Base-by-base conservation (phyloP, 1,140 invertebrate species). In the Zaprionus ornatus region DNA sequence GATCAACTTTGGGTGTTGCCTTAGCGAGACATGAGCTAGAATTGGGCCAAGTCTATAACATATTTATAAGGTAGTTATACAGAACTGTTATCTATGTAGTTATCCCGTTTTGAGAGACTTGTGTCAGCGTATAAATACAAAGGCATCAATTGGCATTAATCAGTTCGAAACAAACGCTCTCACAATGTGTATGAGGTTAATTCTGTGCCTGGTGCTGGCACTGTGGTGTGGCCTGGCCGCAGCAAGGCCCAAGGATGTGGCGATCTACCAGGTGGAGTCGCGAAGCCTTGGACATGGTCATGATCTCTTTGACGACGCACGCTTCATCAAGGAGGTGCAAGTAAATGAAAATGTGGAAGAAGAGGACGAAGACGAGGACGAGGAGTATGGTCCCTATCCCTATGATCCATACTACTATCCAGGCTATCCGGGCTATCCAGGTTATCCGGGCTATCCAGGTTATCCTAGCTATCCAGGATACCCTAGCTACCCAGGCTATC, bases 71-170 rank as follows among this genome's bases (percentile, higher is more conserved):
- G 5, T 13, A 52, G 15, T 54, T 55, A 27, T 7, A 7, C 9
- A 9, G 27, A 55, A 45, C n/a, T 17, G 35, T 42, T 21, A 27
- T 25, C 35, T 21, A 40, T 13, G 35, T 42, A 25, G 23, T 56
- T 50, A 29, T 55, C 9, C 45, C 45, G 19, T 55, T 25, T 12
- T 7, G 15, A 3, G 23, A 21, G n/a, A 37, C 29, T 19, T 19
- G 13, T n/a, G 17, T 6, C 57, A 21, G 37, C 5, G 56, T 76
- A 76, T 76, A 76, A 72, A 76, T 72, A 72, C 68, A 9, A 60
- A 54, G n/a, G 29, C 40, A 17, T 7, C 12, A 6, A 45, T 23
- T 12, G 29, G 12, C 48, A 65, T 65, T 37, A 76, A 65, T 76
- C 61, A 76, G 74, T 76, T 65, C 55, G 29, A 76, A 4, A 54